Evolutionary conservation across 2,113 vertebrate species (phyloP).

Genomic region (Athene cunicularia): DNA sequence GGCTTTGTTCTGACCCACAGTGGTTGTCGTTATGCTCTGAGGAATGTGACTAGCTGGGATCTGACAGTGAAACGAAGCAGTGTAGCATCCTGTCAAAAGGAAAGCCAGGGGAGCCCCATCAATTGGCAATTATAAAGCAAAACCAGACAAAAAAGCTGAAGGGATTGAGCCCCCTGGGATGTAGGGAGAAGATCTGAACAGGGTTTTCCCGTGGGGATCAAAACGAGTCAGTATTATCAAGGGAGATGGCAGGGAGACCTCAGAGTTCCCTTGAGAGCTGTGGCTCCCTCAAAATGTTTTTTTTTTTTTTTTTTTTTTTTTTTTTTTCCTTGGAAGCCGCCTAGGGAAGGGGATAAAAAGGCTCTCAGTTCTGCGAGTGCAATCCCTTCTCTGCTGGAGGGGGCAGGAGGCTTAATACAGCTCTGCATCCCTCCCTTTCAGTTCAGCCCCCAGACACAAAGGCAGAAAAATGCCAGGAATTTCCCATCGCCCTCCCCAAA

Average conservation of each 20-base stretch:
- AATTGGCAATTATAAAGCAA: not conserved
- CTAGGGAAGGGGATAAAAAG: slow-evolving; percentile 13
- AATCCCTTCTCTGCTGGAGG: slow-evolving; percentile 37
- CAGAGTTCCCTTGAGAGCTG: not conserved
- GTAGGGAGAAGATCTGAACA: not conserved
- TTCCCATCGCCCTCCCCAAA: slow-evolving; percentile 68
- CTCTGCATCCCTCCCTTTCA: slow-evolving; percentile 50
- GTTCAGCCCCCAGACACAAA: slow-evolving; percentile 76
- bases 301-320: too few relatives aligned
- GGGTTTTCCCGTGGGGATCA: not conserved
- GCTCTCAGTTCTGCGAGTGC: not conserved
- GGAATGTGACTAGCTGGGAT: not conserved
- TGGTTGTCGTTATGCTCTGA: not conserved
- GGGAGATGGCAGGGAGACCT: not conserved
- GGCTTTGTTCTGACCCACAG: not conserved
- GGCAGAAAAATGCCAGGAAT: slow-evolving; percentile 79
- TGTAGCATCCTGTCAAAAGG: not conserved
- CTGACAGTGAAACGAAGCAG: not conserved
- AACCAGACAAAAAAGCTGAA: not conserved
- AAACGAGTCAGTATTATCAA: not conserved
- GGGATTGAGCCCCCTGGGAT: not conserved
- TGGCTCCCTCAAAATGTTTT: not conserved
- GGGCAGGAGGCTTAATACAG: slow-evolving; percentile 48
- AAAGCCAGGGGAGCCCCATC: not conserved
- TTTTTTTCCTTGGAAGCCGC: not conserved